These are phyloP conservation scores for Yponomeuta malinellus DNA, from an alignment of 2,888 invertebrate species.

Conservation along the genomic window DNA sequence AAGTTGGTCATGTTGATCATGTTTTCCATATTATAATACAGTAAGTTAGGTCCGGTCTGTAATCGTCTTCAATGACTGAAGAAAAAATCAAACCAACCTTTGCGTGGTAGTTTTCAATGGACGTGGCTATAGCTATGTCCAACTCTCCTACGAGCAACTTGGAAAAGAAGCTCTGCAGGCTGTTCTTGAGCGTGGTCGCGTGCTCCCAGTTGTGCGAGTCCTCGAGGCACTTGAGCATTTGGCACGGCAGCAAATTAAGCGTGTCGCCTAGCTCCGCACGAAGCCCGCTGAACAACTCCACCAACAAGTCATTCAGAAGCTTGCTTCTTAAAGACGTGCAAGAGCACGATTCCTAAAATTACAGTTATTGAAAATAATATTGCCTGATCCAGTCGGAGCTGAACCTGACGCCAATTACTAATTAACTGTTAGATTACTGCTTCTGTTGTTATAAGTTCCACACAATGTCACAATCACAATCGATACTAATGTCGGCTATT, in stretches of 20 bases:
- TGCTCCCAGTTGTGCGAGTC: constrained; percentile 63
- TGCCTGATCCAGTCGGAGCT: no score
- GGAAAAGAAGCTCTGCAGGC: constrained; percentile 48
- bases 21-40: no score
- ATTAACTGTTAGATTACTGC: no score
- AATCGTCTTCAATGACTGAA: background rate
- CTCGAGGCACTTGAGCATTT: constrained; percentile 59
- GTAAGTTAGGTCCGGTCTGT: no score
- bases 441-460: no score
- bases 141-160: constrained; percentile 52
- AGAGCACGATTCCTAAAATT: constrained; percentile 53
- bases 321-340: constrained; percentile 53
- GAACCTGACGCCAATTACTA: no score
- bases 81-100: constrained; percentile 35
- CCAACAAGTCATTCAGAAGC: constrained; percentile 47
- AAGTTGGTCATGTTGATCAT: no score
- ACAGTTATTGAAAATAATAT: background rate
- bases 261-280: constrained; percentile 44
- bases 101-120: constrained; percentile 62
- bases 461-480: no score
- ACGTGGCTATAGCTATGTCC: constrained; percentile 60
- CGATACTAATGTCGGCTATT: no score
- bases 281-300: constrained; percentile 54
- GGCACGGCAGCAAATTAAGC: constrained; percentile 53
- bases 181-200: constrained; percentile 43